Evolutionary conservation across 2,797 vertebrate species (phyloP).

Genomic region (Brachyrhaphis roseni): DNA sequence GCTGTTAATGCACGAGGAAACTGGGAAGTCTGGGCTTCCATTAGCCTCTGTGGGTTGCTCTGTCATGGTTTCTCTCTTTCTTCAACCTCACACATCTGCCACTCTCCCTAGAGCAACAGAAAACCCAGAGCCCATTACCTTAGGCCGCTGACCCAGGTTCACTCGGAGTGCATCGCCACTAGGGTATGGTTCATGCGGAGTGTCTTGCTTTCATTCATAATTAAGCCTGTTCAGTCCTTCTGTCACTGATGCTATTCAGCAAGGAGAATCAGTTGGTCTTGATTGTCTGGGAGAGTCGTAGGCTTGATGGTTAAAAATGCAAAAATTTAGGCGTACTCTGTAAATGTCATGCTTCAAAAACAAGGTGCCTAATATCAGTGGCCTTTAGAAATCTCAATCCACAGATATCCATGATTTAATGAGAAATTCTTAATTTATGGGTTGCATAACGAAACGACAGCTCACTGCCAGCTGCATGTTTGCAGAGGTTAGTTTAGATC

Average conservation of each 20-base stretch:
- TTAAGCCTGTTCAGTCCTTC: slow-evolving; percentile 51
- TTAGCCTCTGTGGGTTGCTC: slow-evolving; percentile 41
- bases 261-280: slow-evolving; percentile 25
- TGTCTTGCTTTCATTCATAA: slow-evolving; percentile 74
- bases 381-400: not conserved
- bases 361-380: not conserved
- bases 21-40: slow-evolving; percentile 43
- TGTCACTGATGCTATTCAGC: slow-evolving; percentile 25
- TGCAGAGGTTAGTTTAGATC: not conserved
- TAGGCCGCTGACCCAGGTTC: slow-evolving; percentile 57
- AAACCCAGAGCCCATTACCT: slow-evolving; percentile 58
- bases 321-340: not conserved
- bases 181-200: slow-evolving; percentile 62
- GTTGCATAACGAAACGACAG: not conserved
- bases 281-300: slow-evolving; percentile 2
- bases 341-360: not conserved
- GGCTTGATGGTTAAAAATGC: slow-evolving; percentile 4
- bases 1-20: slow-evolving; percentile 48
- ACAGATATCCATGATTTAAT: not conserved
- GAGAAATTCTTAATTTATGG: not conserved
- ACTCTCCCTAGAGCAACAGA: slow-evolving; percentile 30
- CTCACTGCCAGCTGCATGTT: not conserved
- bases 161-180: slow-evolving; percentile 59
- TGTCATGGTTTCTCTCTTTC: slow-evolving; percentile 32
- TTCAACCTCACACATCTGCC: slow-evolving; percentile 13